Base-by-base conservation (phyloP, 2,797 vertebrate species). In the Helostoma temminkii region DNA sequence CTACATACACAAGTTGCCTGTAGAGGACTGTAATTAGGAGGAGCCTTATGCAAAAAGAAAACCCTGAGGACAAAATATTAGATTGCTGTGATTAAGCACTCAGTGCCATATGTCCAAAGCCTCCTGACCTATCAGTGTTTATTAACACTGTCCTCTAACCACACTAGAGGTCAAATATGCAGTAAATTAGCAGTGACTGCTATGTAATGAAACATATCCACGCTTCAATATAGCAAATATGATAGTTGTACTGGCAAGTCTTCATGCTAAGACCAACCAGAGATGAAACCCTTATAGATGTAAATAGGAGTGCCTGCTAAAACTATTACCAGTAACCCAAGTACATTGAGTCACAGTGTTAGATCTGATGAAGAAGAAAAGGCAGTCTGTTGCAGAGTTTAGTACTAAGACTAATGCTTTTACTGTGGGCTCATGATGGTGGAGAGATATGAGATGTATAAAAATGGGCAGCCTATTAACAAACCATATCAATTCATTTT, bases 391-490 rank as follows among this genome's bases (percentile, higher is more conserved):
- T 7, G 6, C 54, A 59, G 39, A 30, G 49, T 58, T 59, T 55
- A 22, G 22, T 45, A 61, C 74, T 58, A 66, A 76, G 55, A 70
- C 28, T 25, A 53, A 15, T 7, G 30, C 65, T 58, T 57, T 72
- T 68, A 72, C 55, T 34, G 7, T 57, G 59, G 47, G 50, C 79
- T 71, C 57, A 22, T 60, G 61, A 67, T 72, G 71, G 71, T 59
- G 66, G 41, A 25, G 54, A 65, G 46, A 63, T 76, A 82, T 83
- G 72, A 53, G 67, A 78, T 69, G 66, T 67, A 71, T 60, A 78
- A 52, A 57, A 81, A 57, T 63, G 43, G 83, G 73, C 66, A 85
- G 80, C 83, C 71, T 71, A 85, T 85, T 80, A 86, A 83, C 49
- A 76, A 75, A 25, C 64, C 32, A 34, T 76, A 71, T 67, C 84